phyloP scores from a whole-genome alignment of 2,797 vertebrate species.

The Erpetoichthys calabaricus region DNA sequence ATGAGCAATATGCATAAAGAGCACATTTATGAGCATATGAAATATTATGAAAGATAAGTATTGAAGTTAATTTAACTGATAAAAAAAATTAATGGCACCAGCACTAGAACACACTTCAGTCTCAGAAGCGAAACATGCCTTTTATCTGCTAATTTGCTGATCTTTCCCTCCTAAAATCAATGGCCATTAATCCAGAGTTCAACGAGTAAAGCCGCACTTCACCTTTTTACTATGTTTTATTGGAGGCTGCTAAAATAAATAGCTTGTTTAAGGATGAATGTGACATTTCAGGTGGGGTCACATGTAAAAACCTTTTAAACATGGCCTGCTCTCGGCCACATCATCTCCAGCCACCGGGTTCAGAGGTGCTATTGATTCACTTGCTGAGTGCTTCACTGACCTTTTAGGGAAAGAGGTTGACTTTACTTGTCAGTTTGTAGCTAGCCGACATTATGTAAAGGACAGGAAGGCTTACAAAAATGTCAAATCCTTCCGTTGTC shows the following conservation, averaged over 20 bases:
- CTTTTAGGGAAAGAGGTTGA: slow-evolving; percentile 21
- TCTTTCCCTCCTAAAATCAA: no score
- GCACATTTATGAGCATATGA: no score
- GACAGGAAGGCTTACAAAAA: slow-evolving; percentile 3
- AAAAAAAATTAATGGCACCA: no score
- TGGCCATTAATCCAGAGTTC: no score
- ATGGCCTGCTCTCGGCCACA: slow-evolving; percentile 9
- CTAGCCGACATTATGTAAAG: slow-evolving; percentile 22
- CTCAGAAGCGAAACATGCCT: no score
- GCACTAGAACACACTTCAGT: no score
- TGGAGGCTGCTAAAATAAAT: slow-evolving; percentile 27
- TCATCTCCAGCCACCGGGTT: background rate
- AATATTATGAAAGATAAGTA: no score
- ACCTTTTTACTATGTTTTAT: slow-evolving; percentile 18
- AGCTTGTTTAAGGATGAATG: slow-evolving; percentile 9
- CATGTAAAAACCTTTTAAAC: slow-evolving; percentile 12
- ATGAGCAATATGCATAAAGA: no score
- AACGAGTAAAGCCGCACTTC: slow-evolving; percentile 25
- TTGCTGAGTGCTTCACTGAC: slow-evolving; percentile 20
- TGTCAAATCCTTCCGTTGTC: background rate
- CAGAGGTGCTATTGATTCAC: slow-evolving; percentile 21
- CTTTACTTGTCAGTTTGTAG: slow-evolving; percentile 13
- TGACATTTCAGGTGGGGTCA: slow-evolving; percentile 6
- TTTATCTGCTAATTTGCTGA: no score
- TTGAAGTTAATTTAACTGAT: no score